These are phyloP conservation scores for Tenthredo scrophulariae DNA, from an alignment of 2,888 invertebrate species.

Conservation along the genomic window DNA sequence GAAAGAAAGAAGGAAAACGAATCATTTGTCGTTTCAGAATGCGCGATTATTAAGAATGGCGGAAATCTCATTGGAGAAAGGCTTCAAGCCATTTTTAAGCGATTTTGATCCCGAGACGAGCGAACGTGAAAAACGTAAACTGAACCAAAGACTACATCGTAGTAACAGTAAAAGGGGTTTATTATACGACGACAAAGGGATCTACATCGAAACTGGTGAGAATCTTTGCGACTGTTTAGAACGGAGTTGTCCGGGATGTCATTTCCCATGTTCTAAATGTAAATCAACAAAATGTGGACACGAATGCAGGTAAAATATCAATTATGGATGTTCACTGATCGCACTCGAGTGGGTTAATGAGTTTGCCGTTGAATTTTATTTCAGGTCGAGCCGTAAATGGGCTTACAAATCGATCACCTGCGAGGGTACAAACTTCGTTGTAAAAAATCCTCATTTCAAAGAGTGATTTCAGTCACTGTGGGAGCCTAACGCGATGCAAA, in stretches of 20 bases:
- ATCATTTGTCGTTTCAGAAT: background rate
- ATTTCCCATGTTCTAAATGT: conserved; percentile 89
- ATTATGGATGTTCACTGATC: background rate
- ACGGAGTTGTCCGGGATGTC: conserved; percentile 90
- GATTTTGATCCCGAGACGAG: conserved; percentile 91
- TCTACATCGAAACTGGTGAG: conserved; percentile 82
- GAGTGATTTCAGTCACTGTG: background rate
- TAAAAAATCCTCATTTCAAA: conserved; percentile 80
- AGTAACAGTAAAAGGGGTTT: conserved; percentile 80
- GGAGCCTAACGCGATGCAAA: background rate
- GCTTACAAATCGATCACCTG: conserved; percentile 88
- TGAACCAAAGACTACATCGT: conserved; percentile 83
- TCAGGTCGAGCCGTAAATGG: conserved; percentile 87
- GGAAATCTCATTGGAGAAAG: conserved; percentile 47
- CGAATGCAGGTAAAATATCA: conserved; percentile 84
- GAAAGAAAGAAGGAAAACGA: background rate
- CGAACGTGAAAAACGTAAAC: conserved; percentile 87
- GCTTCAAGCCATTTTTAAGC: conserved; percentile 75
- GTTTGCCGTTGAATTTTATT: conserved; percentile 64
- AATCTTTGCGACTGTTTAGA: conserved; percentile 94
- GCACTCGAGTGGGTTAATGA: no score
- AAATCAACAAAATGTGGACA: conserved; percentile 88
- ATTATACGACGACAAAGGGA: conserved; percentile 87
- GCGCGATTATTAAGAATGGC: background rate
- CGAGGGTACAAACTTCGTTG: conserved; percentile 87